These are phyloP conservation scores for Epinephelus lanceolatus DNA, from an alignment of 2,113 vertebrate genomes.

Conservation along the genomic window DNA sequence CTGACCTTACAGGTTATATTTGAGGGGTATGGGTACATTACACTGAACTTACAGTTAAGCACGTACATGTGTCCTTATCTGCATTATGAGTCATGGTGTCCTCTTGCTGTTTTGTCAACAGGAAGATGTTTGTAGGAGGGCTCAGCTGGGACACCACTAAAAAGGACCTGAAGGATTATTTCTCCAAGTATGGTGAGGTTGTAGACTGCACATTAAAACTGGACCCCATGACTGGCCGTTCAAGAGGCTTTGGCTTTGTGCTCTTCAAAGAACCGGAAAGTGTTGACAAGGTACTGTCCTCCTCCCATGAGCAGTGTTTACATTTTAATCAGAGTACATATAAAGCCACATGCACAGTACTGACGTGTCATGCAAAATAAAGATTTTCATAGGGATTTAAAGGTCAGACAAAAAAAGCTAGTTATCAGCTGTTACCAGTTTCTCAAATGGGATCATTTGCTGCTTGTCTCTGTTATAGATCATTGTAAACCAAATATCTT, in stretches of 20 bases:
- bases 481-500: background rate
- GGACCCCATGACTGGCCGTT: slow-evolving; percentile 97
- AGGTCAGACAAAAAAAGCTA: background rate
- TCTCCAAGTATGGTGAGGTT: slow-evolving; percentile 97
- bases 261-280: slow-evolving; percentile 97
- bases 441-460: background rate
- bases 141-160: slow-evolving; percentile 99
- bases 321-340: background rate
- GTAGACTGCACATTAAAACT: slow-evolving; percentile 98
- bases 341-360: background rate
- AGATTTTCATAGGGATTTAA: background rate
- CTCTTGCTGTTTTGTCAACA: slow-evolving; percentile 66
- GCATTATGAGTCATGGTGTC: background rate
- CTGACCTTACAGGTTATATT: too few relatives aligned
- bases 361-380: background rate
- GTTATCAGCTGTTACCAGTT: background rate
- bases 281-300: slow-evolving; percentile 92
- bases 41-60: too few relatives aligned
- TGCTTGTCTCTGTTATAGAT: background rate
- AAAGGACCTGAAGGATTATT: slow-evolving; percentile 99
- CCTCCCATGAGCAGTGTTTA: background rate
- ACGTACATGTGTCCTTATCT: background rate
- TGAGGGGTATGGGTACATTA: too few relatives aligned
- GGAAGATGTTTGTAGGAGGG: slow-evolving; percentile 99
- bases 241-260: slow-evolving; percentile 97